These are phyloP conservation scores for Procambarus virginalis DNA, from an alignment of 1,140 invertebrate species.

Conservation along the genomic window DNA sequence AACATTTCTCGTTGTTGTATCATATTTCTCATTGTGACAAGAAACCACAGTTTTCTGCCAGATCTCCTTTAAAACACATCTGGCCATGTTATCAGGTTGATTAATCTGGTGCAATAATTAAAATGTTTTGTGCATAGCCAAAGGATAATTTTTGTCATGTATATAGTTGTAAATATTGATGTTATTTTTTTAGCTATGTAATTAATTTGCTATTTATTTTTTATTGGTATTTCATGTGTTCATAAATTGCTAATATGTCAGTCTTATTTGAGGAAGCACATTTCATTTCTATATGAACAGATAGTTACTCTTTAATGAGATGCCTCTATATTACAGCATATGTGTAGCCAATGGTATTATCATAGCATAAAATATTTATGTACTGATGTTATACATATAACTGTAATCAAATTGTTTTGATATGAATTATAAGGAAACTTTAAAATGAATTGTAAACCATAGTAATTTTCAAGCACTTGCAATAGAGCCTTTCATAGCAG, in stretches of 20 bases:
- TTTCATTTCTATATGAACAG: background rate
- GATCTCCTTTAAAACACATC: background rate
- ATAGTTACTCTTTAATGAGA: background rate
- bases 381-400: background rate
- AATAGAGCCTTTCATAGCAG: slow-evolving; percentile 4
- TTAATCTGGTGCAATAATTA: slow-evolving; percentile 44
- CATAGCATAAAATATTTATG: background rate
- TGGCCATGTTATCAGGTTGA: slow-evolving; percentile 10
- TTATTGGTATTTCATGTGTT: slow-evolving; percentile 10
- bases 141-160: slow-evolving; percentile 39
- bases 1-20: too few relatives aligned
- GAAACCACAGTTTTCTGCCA: background rate
- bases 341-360: background rate
- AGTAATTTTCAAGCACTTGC: background rate
- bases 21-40: background rate
- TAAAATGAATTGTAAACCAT: background rate
- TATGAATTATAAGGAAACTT: background rate
- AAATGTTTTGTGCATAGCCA: slow-evolving; percentile 41
- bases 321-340: background rate
- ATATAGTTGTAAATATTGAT: slow-evolving; percentile 51
- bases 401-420: background rate
- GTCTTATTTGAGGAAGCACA: background rate
- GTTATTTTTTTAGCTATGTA: slow-evolving; percentile 53
- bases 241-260: slow-evolving; percentile 2
- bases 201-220: slow-evolving; percentile 56